Conservation (phyloP, 2,888 invertebrate species). For the Parelbella ahira region DNA sequence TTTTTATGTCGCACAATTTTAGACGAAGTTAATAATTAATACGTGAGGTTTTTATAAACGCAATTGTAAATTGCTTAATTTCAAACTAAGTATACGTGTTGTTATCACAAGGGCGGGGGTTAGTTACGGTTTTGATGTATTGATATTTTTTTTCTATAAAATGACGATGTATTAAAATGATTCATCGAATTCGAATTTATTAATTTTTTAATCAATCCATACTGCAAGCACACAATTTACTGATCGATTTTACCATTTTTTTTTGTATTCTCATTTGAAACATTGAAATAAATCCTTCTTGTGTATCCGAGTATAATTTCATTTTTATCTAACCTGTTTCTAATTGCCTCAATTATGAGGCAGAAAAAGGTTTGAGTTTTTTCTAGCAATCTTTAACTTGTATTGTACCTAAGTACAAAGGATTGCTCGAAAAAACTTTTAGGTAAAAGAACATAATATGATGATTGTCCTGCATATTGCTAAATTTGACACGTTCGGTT, state of each 20-base stretch:
- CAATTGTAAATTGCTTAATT: constrained; percentile 23
- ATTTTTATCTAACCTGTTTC: constrained; percentile 28
- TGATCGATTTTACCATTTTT: constrained; percentile 32
- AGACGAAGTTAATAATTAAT: constrained; percentile 15
- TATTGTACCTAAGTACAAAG: no score
- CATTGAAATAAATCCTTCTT: constrained; percentile 51
- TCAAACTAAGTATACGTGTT: constrained; percentile 4
- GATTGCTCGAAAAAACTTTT: no score
- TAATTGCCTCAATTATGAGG: no score
- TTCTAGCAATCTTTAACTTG: no score
- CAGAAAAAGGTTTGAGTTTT: no score
- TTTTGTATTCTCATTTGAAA: constrained; percentile 40
- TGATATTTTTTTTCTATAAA: constrained; percentile 38
- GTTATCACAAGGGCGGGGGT: no score
- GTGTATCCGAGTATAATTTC: constrained; percentile 34
- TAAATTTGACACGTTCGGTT: no score
- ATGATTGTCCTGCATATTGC: no score
- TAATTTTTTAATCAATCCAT: no score
- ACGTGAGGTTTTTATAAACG: constrained; percentile 8
- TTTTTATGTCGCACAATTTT: constrained; percentile 33
- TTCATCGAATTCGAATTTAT: constrained; percentile 55
- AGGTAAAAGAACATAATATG: no score
- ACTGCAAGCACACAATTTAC: constrained; percentile 32
- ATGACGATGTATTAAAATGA: constrained; percentile 35
- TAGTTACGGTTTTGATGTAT: constrained; percentile 28